phyloP scores from a whole-genome alignment of 2,888 invertebrate species.

The Pseudococcus jackbeardsleyi region DNA sequence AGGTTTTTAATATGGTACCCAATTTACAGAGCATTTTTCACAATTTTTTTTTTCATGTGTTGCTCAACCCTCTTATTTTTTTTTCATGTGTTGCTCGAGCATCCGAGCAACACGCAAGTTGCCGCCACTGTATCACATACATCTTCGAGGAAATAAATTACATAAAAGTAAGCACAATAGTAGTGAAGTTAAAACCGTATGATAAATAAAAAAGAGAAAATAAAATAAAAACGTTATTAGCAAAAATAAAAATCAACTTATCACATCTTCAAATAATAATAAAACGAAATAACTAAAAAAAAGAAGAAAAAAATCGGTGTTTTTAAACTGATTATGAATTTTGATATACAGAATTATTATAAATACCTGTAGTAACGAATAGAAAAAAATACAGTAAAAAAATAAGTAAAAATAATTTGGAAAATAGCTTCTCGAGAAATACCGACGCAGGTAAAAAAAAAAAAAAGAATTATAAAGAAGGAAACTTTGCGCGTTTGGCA shows the following conservation, averaged over 20 bases:
- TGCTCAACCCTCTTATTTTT: too few relatives aligned
- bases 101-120: too few relatives aligned
- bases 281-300: slow-evolving; percentile 49
- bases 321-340: slow-evolving; percentile 35
- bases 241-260: slow-evolving; percentile 61
- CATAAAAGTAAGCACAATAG: slow-evolving; percentile 55
- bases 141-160: slow-evolving; percentile 59
- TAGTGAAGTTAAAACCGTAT: slow-evolving; percentile 50
- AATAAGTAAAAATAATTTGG: slow-evolving; percentile 33
- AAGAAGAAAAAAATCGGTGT: slow-evolving; percentile 29
- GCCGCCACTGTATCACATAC: too few relatives aligned
- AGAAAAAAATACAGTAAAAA: slow-evolving; percentile 30
- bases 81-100: too few relatives aligned
- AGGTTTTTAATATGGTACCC: too few relatives aligned
- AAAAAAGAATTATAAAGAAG: not conserved
- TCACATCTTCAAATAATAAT: slow-evolving; percentile 57
- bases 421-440: not conserved
- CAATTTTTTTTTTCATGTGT: too few relatives aligned
- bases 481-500: slow-evolving; percentile 23
- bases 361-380: slow-evolving; percentile 37
- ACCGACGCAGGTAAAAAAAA: not conserved
- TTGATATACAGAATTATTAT: slow-evolving; percentile 22
- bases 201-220: slow-evolving; percentile 55
- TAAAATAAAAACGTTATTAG: slow-evolving; percentile 57
- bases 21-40: too few relatives aligned